These are phyloP conservation scores for Hoplostethus mediterraneus DNA, from an alignment of 2,797 vertebrate species.

Conservation along the genomic window DNA sequence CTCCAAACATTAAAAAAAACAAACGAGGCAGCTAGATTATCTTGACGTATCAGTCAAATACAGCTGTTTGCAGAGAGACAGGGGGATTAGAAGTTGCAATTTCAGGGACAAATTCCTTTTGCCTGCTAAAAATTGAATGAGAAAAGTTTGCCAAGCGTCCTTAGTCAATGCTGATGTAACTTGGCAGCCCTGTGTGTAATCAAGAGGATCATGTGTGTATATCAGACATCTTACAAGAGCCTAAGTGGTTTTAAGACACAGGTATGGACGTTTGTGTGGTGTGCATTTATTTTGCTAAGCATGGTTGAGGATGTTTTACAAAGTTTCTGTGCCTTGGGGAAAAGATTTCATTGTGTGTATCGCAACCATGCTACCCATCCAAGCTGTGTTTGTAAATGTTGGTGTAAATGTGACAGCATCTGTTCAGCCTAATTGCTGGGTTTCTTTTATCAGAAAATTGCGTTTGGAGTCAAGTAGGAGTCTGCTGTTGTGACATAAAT, in stretches of 20 bases:
- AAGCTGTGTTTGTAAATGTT: neutral
- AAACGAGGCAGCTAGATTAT: slow-evolving; percentile 33
- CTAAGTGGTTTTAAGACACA: slow-evolving; percentile 67
- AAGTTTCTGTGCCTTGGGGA: slow-evolving; percentile 32
- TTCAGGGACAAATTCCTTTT: slow-evolving; percentile 26
- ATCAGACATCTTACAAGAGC: slow-evolving; percentile 53
- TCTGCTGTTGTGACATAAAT: neutral
- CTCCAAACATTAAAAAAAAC: slow-evolving; percentile 42
- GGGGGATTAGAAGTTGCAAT: slow-evolving; percentile 46
- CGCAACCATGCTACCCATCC: slow-evolving; percentile 14
- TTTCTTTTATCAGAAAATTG: neutral
- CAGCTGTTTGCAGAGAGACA: slow-evolving; percentile 38
- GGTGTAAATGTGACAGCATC: slow-evolving; percentile 9
- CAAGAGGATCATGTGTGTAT: slow-evolving; percentile 41
- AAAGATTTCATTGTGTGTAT: slow-evolving; percentile 35
- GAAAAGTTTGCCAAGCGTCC: slow-evolving; percentile 23
- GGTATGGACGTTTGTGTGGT: slow-evolving; percentile 30
- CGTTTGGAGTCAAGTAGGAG: neutral
- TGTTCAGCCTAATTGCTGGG: neutral
- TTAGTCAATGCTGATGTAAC: slow-evolving; percentile 56
- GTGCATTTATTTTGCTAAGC: slow-evolving; percentile 38
- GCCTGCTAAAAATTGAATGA: slow-evolving; percentile 46
- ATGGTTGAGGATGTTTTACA: slow-evolving; percentile 39
- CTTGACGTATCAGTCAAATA: slow-evolving; percentile 44
- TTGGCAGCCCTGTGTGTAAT: slow-evolving; percentile 47